Base-by-base conservation (phyloP, 2,113 vertebrate species). In the Oryzias celebensis region DNA sequence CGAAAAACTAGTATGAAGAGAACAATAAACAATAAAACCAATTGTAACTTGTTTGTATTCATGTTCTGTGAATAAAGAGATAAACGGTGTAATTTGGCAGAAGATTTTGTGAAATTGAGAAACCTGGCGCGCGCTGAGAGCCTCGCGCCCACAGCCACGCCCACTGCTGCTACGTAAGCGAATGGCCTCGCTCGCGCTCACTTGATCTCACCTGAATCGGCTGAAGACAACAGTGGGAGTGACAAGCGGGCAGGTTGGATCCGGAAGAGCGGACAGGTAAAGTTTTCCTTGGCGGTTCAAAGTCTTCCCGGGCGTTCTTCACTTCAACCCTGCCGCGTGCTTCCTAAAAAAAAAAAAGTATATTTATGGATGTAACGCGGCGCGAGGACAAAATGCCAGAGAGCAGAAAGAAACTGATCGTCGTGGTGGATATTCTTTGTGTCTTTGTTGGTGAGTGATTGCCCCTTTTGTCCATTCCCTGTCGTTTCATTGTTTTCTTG, bases 381-480 rank as follows among this genome's bases (percentile, higher is more conserved):
- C 23, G 52, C 22, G 52, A 50, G 54, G 65, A 45, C 78, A 79
- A 65, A 65, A 86, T 88, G 90, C 59, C 80, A 83, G 92, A 94
- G 73, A 87, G 87, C 52, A 76, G 82, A 16, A 94, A 90, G 77
- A 91, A 79, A 72, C 77, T 81, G 77, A 72, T 95, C 24, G 88
- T 95, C 82, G 78, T 83, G 64, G 90, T 94, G 84, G 94, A 96
- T 85, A 73, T 96, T 73, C 90, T 96, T 5, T 95, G 93, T 77
- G 83, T 95, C 63, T 61, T 92, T 71, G 86, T 93, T 31, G 94
- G 95, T 96, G 81, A 95, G 95, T 86, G 2, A 3, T 50, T 54
- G 0, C 26, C 4, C 42, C 17, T 20, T 7, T 45, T 51, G 17
- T 43, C 12, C 22, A 44, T 46, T 47, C 20, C 55, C 28, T 48